phyloP scores from a whole-genome alignment of 2,113 vertebrate genomes.

The Eptesicus fuscus region DNA sequence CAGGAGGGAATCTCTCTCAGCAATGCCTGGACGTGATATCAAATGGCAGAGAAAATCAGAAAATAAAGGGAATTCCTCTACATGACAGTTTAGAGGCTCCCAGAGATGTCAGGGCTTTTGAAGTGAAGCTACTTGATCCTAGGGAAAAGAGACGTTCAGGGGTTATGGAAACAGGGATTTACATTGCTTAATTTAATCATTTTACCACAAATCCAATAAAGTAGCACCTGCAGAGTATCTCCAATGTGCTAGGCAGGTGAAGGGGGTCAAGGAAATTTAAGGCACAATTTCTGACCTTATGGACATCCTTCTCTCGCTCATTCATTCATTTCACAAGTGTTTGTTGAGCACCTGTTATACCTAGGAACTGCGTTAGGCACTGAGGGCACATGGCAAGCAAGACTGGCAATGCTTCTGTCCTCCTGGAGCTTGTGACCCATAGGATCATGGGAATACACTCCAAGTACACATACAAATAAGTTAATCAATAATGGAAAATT shows the following conservation, averaged over 20 bases:
- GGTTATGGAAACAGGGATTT: not conserved
- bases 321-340: not conserved
- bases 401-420: not conserved
- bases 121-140: not conserved
- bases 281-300: not conserved
- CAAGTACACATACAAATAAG: not conserved
- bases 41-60: not conserved
- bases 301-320: not conserved
- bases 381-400: not conserved
- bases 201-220: not conserved
- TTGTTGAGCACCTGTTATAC: not conserved
- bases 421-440: not conserved
- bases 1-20: not conserved
- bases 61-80: not conserved
- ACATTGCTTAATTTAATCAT: not conserved
- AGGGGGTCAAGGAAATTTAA: not conserved
- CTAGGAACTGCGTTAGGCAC: not conserved
- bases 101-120: not conserved
- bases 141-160: not conserved
- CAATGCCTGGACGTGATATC: not conserved
- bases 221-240: not conserved
- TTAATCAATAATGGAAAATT: not conserved
- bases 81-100: not conserved
- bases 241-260: not conserved
- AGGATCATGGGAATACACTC: not conserved